phyloP scores from a whole-genome alignment of 2,113 vertebrate genomes.

The Procapra przewalskii region DNA sequence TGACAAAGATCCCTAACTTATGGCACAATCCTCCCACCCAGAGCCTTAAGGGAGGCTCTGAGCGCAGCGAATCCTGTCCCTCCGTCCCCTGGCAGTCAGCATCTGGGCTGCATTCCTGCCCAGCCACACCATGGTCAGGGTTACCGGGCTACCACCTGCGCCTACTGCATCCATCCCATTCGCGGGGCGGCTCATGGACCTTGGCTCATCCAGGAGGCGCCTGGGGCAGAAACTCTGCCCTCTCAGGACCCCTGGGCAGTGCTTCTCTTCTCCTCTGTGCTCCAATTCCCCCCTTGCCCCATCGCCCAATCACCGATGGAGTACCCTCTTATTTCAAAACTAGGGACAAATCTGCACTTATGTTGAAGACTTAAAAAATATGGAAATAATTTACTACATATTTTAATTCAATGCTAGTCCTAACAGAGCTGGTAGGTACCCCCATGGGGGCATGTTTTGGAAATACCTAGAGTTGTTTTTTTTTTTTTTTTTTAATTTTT shows the following conservation, averaged over 20 bases:
- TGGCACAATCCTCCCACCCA: not conserved
- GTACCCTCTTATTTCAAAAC: not conserved
- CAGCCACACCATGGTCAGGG: accelerated
- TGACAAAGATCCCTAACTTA: not conserved
- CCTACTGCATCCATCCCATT: accelerated
- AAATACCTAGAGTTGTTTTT: not conserved
- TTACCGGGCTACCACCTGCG: not conserved
- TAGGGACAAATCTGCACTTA: not conserved
- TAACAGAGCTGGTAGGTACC: not conserved
- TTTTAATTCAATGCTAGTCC: not conserved
- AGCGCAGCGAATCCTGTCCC: not conserved
- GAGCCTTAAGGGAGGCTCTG: not conserved
- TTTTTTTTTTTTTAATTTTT: not conserved
- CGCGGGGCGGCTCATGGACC: not conserved
- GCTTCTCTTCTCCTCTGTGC: not conserved
- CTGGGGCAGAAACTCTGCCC: not conserved
- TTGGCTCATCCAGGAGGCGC: accelerated
- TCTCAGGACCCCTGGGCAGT: too few species aligned
- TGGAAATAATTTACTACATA: not conserved
- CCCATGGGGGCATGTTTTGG: not conserved
- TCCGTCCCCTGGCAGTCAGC: not conserved
- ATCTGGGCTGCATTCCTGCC: not conserved
- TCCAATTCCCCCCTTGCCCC: accelerated
- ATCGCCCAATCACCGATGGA: not conserved
- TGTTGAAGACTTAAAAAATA: not conserved